Evolutionary conservation across 2,888 invertebrate genomes (phyloP), one percentile per base, ranked within the genome.

Genomic region (Protophormia terraenovae): DNA sequence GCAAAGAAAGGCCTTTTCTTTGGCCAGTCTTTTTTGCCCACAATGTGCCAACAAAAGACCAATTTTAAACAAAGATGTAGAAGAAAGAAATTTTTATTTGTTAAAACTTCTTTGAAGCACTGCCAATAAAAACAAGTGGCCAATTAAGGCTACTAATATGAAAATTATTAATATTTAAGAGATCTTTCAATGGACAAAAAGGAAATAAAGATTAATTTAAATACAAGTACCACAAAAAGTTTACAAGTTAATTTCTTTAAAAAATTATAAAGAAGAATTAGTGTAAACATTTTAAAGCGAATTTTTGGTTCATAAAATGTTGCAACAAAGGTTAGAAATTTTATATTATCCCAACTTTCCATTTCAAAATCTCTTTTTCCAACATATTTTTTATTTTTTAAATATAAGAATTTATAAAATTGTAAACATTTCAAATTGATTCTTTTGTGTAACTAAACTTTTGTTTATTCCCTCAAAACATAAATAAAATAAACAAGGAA

Each of bases 121-220:
- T 64, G 50, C 64, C 75, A 38, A 72, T 2, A 58, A 71, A 2
- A 67, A 67, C 8, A 29, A 50, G 3, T 53, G 47, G 47, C 47
- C 6, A 47, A 47, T 47, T 47, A 47, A 47, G 47, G 7, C 19
- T 19, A 19, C 16, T 45, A 7, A 12, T 14, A 2, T 3, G 3
- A 38, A 2, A 38, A 14, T n/a, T n/a, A n/a, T n/a, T n/a, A 38
- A n/a, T 38, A 10, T n/a, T n/a, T n/a, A 10, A 35, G 35, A 6
- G 12, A 6, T 8, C 35, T 35, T 35, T 35, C 10, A 35, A 2
- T 35, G 35, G 35, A 35, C 8, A 35, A 35, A 35, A 35, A 35
- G 35, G 12, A 10, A 35, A 1, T 35, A 35, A 35, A 35, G 12
- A 8, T 35, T 35, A 10, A 35, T 35, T 35, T 10, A 35, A 35